These are phyloP conservation scores for Knipowitschia caucasica DNA, from an alignment of 2,797 vertebrate species.

Conservation along the genomic window DNA sequence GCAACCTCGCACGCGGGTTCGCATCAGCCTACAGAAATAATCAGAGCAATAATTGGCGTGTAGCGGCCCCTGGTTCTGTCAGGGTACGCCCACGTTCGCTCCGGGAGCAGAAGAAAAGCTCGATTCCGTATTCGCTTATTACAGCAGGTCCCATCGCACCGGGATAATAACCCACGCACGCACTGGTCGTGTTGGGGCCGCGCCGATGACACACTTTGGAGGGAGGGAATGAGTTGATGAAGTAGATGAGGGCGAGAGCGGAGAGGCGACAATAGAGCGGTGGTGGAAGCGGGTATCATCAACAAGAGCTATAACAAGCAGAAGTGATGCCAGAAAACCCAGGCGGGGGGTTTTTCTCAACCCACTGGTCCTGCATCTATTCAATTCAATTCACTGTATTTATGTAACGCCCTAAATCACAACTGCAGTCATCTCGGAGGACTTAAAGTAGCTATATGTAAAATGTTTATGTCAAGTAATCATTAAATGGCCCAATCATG, in stretches of 20 bases:
- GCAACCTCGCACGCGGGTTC: slow-evolving; percentile 41
- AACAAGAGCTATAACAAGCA: slow-evolving; percentile 39
- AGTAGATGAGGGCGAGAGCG: slow-evolving; percentile 38
- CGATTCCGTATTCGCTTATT: slow-evolving; percentile 47
- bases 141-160: slow-evolving; percentile 46
- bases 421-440: too few relatives aligned
- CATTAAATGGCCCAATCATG: too few relatives aligned
- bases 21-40: slow-evolving; percentile 55
- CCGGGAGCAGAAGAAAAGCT: slow-evolving; percentile 31
- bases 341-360: too few relatives aligned
- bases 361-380: too few relatives aligned
- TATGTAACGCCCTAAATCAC: too few relatives aligned
- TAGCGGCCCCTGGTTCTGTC: slow-evolving; percentile 40
- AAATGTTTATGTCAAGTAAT: too few relatives aligned
- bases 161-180: slow-evolving; percentile 54
- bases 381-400: too few relatives aligned
- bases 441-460: too few relatives aligned
- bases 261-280: slow-evolving; percentile 41
- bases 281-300: slow-evolving; percentile 38
- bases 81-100: slow-evolving; percentile 25
- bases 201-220: slow-evolving; percentile 38
- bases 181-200: slow-evolving; percentile 39
- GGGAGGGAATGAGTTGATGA: slow-evolving; percentile 44
- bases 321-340: too few relatives aligned
- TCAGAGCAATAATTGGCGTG: slow-evolving; percentile 55